Evolutionary conservation across 2,113 vertebrate species (phyloP).

Genomic region (zebrafish (Danio rerio)): DNA sequence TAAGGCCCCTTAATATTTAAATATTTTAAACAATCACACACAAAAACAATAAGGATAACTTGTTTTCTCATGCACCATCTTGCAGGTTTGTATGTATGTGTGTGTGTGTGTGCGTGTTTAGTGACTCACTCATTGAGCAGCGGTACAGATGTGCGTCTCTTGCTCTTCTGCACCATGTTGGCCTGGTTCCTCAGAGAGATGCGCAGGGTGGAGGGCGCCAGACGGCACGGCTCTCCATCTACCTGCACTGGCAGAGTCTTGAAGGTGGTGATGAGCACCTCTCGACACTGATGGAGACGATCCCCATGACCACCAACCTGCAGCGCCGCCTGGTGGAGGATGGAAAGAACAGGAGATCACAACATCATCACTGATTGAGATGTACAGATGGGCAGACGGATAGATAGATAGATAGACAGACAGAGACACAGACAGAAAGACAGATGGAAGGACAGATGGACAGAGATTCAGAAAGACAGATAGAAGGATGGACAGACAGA

Average conservation of each 20-base stretch:
- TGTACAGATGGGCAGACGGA: too few species aligned
- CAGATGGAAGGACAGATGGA: too few species aligned
- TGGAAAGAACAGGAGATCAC: background rate
- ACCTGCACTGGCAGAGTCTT: conserved; percentile 98
- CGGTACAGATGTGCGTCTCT: conserved; percentile 90
- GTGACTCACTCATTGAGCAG: conserved; percentile 91
- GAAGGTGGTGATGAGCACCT: conserved; percentile 90
- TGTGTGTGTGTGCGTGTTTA: background rate
- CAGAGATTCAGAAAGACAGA: too few species aligned
- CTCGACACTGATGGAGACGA: conserved; percentile 92
- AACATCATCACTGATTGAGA: too few species aligned
- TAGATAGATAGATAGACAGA: too few species aligned
- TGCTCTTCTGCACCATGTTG: conserved; percentile 99
- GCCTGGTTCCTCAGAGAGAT: conserved; percentile 96
- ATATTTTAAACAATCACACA: too few species aligned
- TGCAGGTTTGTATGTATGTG: background rate
- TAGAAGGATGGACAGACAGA: too few species aligned
- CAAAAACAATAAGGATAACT: too few species aligned
- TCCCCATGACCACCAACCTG: conserved; percentile 97
- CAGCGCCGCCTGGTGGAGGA: conserved; percentile 86
- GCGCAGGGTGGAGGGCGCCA: conserved; percentile 87
- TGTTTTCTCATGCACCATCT: too few species aligned
- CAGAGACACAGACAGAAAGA: too few species aligned
- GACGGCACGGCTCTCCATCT: conserved; percentile 94
- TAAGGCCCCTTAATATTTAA: too few species aligned